Conservation (phyloP, 1,140 invertebrate species). For the Alviniconcha marisindica region DNA sequence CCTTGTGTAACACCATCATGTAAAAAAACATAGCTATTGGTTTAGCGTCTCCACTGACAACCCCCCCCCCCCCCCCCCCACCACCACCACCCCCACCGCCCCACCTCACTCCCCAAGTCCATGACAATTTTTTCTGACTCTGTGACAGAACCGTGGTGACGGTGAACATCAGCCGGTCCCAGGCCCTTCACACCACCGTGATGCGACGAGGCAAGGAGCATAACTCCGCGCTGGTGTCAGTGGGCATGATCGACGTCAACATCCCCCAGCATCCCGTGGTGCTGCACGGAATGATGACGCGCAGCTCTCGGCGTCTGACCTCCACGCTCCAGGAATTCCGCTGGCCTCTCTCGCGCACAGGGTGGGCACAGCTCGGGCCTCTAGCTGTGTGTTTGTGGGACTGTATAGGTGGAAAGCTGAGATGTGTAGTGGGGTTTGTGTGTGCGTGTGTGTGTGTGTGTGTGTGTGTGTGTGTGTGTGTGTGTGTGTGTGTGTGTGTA, state of each 20-base stretch:
- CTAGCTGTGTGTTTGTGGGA: too few species aligned
- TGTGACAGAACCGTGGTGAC: slow-evolving; percentile 90
- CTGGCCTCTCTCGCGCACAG: slow-evolving; percentile 59
- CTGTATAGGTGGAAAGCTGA: not conserved
- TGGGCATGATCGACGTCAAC: slow-evolving; percentile 93
- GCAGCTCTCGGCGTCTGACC: slow-evolving; percentile 91
- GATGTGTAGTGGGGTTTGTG: not conserved
- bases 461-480: not conserved
- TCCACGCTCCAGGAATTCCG: slow-evolving; percentile 73
- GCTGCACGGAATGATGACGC: slow-evolving; percentile 97
- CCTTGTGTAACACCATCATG: too few species aligned
- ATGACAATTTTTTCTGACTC: too few species aligned
- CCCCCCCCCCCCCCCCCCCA: too few species aligned
- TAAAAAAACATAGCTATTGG: too few species aligned
- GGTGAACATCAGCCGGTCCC: slow-evolving; percentile 93
- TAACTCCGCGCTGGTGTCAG: slow-evolving; percentile 90
- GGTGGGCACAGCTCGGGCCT: slow-evolving; percentile 35
- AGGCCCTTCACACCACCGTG: slow-evolving; percentile 85
- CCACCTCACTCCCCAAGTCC: too few species aligned
- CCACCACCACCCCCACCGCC: too few species aligned
- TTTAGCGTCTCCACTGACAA: too few species aligned
- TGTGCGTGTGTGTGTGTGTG: not conserved
- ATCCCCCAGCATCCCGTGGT: slow-evolving; percentile 98
- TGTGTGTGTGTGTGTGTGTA: not conserved
- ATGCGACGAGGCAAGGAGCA: slow-evolving; percentile 85